A percentile compares a stretch with the other conserved stretches of the same genome.
Evolutionary conservation across 2,113 vertebrate species (phyloP).

Genomic region (Esox niger): DNA sequence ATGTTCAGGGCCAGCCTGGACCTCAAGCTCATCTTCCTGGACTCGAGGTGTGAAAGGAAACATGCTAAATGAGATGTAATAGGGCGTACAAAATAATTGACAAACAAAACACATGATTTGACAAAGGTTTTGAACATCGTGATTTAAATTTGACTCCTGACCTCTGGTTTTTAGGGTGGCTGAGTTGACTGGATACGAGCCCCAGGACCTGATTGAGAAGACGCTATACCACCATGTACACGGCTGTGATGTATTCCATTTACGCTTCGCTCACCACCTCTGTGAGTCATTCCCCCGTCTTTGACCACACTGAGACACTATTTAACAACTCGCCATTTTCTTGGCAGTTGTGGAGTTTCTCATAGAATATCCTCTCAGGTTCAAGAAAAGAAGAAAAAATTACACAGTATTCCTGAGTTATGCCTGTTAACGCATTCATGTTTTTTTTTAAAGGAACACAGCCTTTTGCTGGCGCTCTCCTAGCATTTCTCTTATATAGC

Average conservation of each 20-base stretch:
- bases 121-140: background rate
- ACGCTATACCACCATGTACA: conserved; percentile 93
- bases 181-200: conserved; percentile 90
- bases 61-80: background rate
- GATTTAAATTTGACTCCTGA: background rate
- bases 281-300: conserved; percentile 73
- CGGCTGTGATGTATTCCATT: conserved; percentile 86
- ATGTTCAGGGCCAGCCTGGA: conserved; percentile 95
- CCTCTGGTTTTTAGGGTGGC: conserved; percentile 78
- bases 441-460: no score
- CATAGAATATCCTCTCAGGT: no score
- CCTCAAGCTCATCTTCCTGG: conserved; percentile 91
- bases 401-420: no score
- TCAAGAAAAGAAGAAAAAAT: no score
- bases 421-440: background rate
- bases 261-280: conserved; percentile 87
- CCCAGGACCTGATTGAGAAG: conserved; percentile 95
- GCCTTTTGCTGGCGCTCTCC: background rate
- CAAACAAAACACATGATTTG: background rate
- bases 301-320: background rate
- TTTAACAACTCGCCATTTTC: background rate
- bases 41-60: conserved; percentile 82
- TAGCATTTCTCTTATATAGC: background rate
- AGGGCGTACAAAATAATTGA: background rate
- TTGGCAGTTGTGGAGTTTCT: no score